phyloP scores from a whole-genome alignment of 1,140 invertebrate genomes.

The Tetramorium simillimum region DNA sequence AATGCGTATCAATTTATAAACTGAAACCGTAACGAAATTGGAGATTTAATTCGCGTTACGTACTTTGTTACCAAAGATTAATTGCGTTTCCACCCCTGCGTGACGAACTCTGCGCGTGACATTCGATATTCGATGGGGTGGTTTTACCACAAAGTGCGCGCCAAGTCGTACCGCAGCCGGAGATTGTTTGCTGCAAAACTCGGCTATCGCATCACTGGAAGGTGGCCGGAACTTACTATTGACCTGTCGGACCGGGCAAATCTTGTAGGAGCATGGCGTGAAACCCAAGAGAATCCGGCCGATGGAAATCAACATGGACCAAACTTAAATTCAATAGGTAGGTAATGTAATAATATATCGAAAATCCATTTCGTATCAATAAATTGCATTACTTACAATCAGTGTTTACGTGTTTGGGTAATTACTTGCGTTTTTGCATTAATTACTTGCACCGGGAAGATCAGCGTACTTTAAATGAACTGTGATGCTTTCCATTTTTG shows the following conservation, averaged over 20 bases:
- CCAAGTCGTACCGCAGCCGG: neutral
- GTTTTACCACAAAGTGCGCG: neutral
- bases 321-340: constrained; percentile 24
- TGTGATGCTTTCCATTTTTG: neutral
- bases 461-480: neutral
- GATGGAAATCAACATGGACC: neutral
- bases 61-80: constrained; percentile 13
- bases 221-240: neutral
- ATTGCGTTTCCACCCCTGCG: neutral
- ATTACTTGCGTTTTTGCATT: neutral
- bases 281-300: neutral
- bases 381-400: neutral
- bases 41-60: constrained; percentile 20
- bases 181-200: constrained; percentile 26
- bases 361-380: neutral
- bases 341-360: neutral
- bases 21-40: neutral
- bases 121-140: constrained; percentile 2
- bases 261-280: neutral
- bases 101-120: neutral
- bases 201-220: neutral
- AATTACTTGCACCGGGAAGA: neutral
- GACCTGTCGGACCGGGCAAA: neutral
- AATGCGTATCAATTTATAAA: neutral
- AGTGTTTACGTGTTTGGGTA: neutral